Conservation (phyloP, 2,797 vertebrate species). For the Sciaenops ocellatus region DNA sequence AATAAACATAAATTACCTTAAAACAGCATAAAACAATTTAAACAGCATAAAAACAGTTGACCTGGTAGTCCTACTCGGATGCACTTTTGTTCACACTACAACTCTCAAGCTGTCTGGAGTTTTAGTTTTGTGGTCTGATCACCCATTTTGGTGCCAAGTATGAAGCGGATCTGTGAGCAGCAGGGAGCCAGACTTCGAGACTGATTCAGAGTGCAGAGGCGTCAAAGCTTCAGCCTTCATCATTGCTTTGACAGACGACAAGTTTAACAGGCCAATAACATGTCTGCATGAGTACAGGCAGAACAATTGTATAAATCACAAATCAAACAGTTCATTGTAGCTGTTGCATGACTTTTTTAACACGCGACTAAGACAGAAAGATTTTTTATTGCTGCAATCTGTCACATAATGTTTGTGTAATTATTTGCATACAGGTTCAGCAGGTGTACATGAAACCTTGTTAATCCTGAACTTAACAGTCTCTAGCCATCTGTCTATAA, state of each 20-base stretch:
- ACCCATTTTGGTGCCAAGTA: conserved; percentile 10
- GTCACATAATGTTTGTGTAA: conserved; percentile 43
- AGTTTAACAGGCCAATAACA: conserved; percentile 50
- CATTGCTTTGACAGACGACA: conserved; percentile 53
- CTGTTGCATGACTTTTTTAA: conserved; percentile 45
- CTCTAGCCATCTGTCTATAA: conserved; percentile 16
- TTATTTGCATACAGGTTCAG: conserved; percentile 23
- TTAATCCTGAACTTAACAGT: background rate
- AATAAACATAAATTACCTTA: background rate
- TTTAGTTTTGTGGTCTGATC: conserved; percentile 22
- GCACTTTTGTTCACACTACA: background rate
- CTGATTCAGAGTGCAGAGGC: conserved; percentile 23
- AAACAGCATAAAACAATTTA: background rate
- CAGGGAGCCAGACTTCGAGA: conserved; percentile 6
- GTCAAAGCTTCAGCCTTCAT: conserved; percentile 30
- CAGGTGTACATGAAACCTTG: conserved; percentile 32
- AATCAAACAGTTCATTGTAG: conserved; percentile 48
- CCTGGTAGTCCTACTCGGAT: background rate
- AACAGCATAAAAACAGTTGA: background rate
- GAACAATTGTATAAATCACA: conserved; percentile 45
- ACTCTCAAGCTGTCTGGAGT: background rate
- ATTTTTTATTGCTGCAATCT: conserved; percentile 32
- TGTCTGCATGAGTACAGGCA: conserved; percentile 26
- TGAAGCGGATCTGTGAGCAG: conserved; percentile 21
- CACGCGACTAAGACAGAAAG: conserved; percentile 28